Evolutionary conservation across 2,113 vertebrate species (phyloP), one percentile per base, ranked within the genome.

Genomic region (Pungitius pungitius): DNA sequence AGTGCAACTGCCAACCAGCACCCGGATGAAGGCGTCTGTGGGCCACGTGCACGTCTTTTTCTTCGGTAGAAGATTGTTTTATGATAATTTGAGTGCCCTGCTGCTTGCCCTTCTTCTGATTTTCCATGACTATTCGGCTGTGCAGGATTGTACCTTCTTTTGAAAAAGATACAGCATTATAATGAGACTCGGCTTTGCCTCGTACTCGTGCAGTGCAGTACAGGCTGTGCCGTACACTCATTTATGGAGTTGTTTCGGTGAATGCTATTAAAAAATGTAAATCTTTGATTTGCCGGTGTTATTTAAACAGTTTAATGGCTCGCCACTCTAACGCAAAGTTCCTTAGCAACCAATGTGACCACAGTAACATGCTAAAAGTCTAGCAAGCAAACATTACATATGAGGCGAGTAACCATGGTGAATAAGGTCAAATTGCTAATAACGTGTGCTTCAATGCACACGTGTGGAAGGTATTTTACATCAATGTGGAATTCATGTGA

Each of bases 1-100:
- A 40, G 75, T 75, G 64, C 57, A 56, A 63, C 64, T 74, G 71
- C 69, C 83, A 79, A 77, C 75, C 65, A 82, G 73, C 73, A 79
- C 73, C 74, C 77, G 47, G 69, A 57, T 77, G 60, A 63, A 20
- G 33, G 52, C 35, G 33, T 74, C 63, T 43, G 18, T 71, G 64
- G 39, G 65, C 42, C 18, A 66, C 30, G 51, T 58, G 61, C 56
- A 24, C 49, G 63, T 62, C 58, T 57, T 63, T 60, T 22, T 52
- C 66, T 65, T 64, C 33, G 56, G 63, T 62, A 47, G 74, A 57
- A 52, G 3, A 52, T 39, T 11, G 52, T 69, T 52, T 52, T 72
- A 30, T 55, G 22, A 33, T 42, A 51, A 24, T 43, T 20, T 0
- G 27, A 40, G 51, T 37, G 30, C 6, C 60, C 24, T 65, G 54